Evolutionary conservation across 1,140 invertebrate species (phyloP).

Genomic region (Drosophila pallidifrons): DNA sequence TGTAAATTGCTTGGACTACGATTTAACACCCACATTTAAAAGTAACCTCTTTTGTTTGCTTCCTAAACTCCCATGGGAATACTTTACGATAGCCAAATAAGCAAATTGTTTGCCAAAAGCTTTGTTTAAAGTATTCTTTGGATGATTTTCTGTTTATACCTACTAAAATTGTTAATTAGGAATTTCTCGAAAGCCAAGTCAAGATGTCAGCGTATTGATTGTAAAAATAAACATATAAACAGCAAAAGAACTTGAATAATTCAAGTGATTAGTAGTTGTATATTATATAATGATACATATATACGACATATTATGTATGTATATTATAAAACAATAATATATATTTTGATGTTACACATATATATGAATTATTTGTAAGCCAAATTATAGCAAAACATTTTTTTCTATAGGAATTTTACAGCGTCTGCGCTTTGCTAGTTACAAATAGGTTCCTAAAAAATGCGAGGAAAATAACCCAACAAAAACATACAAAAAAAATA

Average conservation of each 20-base stretch:
- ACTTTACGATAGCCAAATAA: not conserved
- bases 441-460: slow-evolving; percentile 78
- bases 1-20: slow-evolving; percentile 28
- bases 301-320: slow-evolving; percentile 44
- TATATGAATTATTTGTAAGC: slow-evolving; percentile 80
- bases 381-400: slow-evolving; percentile 75
- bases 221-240: slow-evolving; percentile 12
- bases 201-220: slow-evolving; percentile 34
- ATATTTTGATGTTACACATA: slow-evolving; percentile 78
- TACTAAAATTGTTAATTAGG: slow-evolving; percentile 12
- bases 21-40: not conserved
- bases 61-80: not conserved
- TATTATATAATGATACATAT: slow-evolving; percentile 30
- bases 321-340: slow-evolving; percentile 44
- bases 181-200: slow-evolving; percentile 31
- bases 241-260: slow-evolving; percentile 26
- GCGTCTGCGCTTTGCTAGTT: slow-evolving; percentile 73
- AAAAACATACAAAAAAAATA: slow-evolving; percentile 28
- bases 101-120: not conserved
- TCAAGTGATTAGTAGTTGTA: slow-evolving; percentile 21
- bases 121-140: slow-evolving; percentile 12
- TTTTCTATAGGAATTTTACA: slow-evolving; percentile 68
- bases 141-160: slow-evolving; percentile 21
- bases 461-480: slow-evolving; percentile 41
- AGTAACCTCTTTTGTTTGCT: slow-evolving; percentile 3